Conservation (phyloP, 2,888 invertebrate genomes). For the Palloptera scutellata region DNA sequence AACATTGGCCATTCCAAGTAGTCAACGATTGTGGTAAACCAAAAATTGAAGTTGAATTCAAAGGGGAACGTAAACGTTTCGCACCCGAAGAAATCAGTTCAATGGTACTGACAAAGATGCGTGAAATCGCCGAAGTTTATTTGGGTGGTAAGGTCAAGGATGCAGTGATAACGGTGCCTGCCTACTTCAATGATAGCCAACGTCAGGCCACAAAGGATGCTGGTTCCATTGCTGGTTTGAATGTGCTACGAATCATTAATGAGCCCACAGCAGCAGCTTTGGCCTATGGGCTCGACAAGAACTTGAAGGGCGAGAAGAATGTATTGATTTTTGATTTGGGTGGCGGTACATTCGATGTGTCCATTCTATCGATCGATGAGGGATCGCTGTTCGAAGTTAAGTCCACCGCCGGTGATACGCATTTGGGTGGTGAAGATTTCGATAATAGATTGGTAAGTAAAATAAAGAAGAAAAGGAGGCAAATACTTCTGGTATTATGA, state of each 20-base stretch:
- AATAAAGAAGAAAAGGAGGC: no score
- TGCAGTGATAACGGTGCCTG: slow-evolving; percentile 85
- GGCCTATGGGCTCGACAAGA: slow-evolving; percentile 83
- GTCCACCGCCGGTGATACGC: slow-evolving; percentile 83
- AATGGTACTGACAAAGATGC: slow-evolving; percentile 87
- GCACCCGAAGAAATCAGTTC: slow-evolving; percentile 86
- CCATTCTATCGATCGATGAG: slow-evolving; percentile 87
- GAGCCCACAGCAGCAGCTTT: slow-evolving; percentile 90
- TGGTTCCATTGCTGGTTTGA: slow-evolving; percentile 83
- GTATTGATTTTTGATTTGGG: slow-evolving; percentile 80
- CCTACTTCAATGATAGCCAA: slow-evolving; percentile 84
- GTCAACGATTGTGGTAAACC: slow-evolving; percentile 75
- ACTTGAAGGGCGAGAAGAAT: slow-evolving; percentile 77
- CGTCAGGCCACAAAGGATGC: slow-evolving; percentile 90
- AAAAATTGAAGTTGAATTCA: slow-evolving; percentile 77
- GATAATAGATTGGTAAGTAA: slow-evolving; percentile 71
- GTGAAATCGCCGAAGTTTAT: slow-evolving; percentile 79
- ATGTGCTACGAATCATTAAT: slow-evolving; percentile 88
- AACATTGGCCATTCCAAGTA: slow-evolving; percentile 82
- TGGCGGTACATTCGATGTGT: slow-evolving; percentile 94
- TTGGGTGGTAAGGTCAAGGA: slow-evolving; percentile 76
- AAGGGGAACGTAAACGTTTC: slow-evolving; percentile 78
- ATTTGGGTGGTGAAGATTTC: slow-evolving; percentile 81
- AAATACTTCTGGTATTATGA: no score
- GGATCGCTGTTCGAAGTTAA: slow-evolving; percentile 82